Conservation (phyloP, 2,888 invertebrate species). For the Pachliopta kotzebuea region DNA sequence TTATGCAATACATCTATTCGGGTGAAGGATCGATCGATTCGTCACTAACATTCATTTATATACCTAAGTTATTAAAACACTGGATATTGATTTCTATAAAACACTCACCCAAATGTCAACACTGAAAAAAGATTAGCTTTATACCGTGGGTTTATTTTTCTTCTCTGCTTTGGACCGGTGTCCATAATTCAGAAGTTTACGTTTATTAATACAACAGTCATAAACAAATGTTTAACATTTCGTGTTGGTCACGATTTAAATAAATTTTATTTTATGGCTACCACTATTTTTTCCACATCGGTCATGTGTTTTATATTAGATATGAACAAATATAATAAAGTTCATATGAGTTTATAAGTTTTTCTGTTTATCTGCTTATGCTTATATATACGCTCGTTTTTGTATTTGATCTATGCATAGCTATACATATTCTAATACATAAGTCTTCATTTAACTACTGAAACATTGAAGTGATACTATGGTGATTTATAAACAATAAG, state of each 20-base stretch:
- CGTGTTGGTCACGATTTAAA: conserved; percentile 15
- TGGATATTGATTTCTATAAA: neutral
- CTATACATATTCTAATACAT: too few species aligned
- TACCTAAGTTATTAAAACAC: neutral
- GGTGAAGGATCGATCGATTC: too few species aligned
- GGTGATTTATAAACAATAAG: too few species aligned
- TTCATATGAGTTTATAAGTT: too few species aligned
- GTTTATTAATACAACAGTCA: neutral
- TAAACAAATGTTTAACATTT: conserved; percentile 3
- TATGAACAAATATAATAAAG: too few species aligned
- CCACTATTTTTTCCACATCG: too few species aligned
- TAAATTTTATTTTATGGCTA: neutral
- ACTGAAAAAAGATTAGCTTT: conserved; percentile 75
- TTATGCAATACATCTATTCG: neutral
- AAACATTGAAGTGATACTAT: too few species aligned
- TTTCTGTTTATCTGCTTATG: too few species aligned
- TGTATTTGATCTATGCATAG: too few species aligned
- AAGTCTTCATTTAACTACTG: too few species aligned
- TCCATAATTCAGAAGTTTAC: conserved; percentile 54
- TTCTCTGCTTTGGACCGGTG: conserved; percentile 64
- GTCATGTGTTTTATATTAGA: too few species aligned
- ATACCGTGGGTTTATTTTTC: conserved; percentile 71
- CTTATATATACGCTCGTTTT: too few species aligned
- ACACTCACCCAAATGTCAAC: conserved; percentile 77
- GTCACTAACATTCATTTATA: neutral